A percentile compares a stretch with the other conserved stretches of the same genome.
Conservation (phyloP, 2,888 invertebrate species). For the Latrodectus elegans region DNA sequence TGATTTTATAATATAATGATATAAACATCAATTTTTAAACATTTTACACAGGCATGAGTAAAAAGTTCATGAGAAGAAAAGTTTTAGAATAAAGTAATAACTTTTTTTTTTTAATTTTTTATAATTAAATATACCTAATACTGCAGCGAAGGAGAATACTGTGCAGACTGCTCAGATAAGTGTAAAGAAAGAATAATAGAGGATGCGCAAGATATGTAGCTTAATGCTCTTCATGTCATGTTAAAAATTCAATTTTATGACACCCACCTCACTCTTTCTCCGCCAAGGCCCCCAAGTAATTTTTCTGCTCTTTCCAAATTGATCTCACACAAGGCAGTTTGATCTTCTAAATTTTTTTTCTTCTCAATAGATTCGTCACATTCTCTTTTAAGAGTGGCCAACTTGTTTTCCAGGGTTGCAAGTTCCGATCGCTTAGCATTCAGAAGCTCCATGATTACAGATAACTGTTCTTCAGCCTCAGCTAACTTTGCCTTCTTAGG, state of each 20-base stretch:
- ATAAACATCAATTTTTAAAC: too few species aligned
- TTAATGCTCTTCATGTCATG: too few species aligned
- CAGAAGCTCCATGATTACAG: constrained; percentile 90
- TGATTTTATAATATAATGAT: too few species aligned
- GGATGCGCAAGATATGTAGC: too few species aligned
- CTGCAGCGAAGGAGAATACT: too few species aligned
- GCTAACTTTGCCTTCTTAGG: constrained; percentile 86
- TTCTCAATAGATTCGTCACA: constrained; percentile 96
- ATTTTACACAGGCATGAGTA: too few species aligned
- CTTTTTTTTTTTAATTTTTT: too few species aligned
- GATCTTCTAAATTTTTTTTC: constrained; percentile 95
- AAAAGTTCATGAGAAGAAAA: too few species aligned
- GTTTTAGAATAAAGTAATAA: too few species aligned
- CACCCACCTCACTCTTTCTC: constrained; percentile 86
- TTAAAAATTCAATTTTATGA: not conserved
- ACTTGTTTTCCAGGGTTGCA: constrained; percentile 87
- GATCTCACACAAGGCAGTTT: constrained; percentile 91
- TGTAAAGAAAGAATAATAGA: too few species aligned
- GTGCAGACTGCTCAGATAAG: too few species aligned
- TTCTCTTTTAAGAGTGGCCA: constrained; percentile 94
- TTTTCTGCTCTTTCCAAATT: constrained; percentile 93
- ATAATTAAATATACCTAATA: too few species aligned
- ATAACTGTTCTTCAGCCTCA: constrained; percentile 61
- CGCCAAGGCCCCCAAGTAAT: constrained; percentile 89
- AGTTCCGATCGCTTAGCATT: constrained; percentile 92